These are phyloP conservation scores for Podargus strigoides DNA, from an alignment of 2,797 vertebrate species.

Conservation along the genomic window DNA sequence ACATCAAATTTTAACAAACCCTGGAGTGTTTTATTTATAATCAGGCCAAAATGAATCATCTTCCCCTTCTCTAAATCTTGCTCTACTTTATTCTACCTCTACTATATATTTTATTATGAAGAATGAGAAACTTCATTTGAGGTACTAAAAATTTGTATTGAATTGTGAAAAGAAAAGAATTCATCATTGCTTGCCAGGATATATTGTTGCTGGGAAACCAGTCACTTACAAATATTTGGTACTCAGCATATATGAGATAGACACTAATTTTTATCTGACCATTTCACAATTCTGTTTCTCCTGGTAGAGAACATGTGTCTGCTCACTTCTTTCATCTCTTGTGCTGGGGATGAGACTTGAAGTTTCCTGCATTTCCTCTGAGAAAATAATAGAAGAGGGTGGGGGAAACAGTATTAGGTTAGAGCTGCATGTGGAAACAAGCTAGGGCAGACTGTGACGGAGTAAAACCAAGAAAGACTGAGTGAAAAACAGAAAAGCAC, in stretches of 20 bases:
- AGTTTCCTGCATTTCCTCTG: background rate
- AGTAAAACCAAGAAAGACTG: background rate
- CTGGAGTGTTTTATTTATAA: background rate
- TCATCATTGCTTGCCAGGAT: background rate
- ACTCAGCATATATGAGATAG: background rate
- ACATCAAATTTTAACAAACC: background rate
- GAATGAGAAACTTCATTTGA: background rate
- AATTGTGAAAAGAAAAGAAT: background rate
- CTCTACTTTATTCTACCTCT: background rate
- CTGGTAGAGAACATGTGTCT: background rate
- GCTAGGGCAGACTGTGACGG: background rate
- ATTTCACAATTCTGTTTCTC: background rate
- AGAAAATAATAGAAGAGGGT: background rate
- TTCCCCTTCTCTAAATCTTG: background rate
- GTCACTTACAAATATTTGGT: constrained; percentile 31
- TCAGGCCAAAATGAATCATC: background rate
- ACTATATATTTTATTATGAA: constrained; percentile 21
- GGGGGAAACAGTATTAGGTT: background rate
- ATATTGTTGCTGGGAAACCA: background rate
- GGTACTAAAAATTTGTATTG: background rate
- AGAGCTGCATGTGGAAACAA: background rate
- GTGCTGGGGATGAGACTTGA: background rate
- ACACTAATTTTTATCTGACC: background rate
- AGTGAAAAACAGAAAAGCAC: background rate
- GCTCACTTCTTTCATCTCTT: background rate